These are phyloP conservation scores for Argyresthia goedartella DNA, from an alignment of 2,888 invertebrate species.

Conservation along the genomic window DNA sequence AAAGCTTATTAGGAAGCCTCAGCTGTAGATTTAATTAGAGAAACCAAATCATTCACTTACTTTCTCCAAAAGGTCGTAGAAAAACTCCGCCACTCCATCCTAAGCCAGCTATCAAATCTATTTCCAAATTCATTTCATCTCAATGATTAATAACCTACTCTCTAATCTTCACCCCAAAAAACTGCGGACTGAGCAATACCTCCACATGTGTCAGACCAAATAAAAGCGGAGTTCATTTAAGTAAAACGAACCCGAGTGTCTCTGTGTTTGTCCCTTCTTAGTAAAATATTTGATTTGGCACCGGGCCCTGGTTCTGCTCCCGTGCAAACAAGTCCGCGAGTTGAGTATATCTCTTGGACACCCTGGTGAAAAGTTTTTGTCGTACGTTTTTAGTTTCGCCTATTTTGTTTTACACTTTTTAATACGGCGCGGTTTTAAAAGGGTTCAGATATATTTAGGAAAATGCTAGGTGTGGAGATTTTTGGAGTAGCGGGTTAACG, in stretches of 20 bases:
- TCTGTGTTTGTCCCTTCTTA: background rate
- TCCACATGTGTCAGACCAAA: background rate
- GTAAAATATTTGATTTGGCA: background rate
- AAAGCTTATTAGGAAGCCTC: too few species aligned
- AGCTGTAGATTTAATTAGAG: too few species aligned
- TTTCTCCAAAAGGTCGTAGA: too few species aligned
- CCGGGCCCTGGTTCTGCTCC: background rate
- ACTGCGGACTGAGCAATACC: background rate
- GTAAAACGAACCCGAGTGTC: background rate
- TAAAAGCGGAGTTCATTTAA: background rate
- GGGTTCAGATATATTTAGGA: too few species aligned
- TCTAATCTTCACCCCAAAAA: background rate
- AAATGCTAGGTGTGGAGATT: too few species aligned
- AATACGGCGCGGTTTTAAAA: too few species aligned
- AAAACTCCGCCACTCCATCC: too few species aligned
- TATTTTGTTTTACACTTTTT: background rate
- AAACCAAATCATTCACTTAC: too few species aligned
- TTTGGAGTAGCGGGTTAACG: too few species aligned
- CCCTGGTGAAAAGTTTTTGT: background rate
- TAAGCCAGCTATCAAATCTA: too few species aligned
- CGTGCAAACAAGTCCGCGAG: background rate
- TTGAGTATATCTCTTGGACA: background rate
- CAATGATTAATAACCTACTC: background rate
- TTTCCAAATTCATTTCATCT: too few species aligned
- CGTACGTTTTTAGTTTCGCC: background rate